phyloP scores from a whole-genome alignment of 2,797 vertebrate species.

The Pagetopsis macropterus region DNA sequence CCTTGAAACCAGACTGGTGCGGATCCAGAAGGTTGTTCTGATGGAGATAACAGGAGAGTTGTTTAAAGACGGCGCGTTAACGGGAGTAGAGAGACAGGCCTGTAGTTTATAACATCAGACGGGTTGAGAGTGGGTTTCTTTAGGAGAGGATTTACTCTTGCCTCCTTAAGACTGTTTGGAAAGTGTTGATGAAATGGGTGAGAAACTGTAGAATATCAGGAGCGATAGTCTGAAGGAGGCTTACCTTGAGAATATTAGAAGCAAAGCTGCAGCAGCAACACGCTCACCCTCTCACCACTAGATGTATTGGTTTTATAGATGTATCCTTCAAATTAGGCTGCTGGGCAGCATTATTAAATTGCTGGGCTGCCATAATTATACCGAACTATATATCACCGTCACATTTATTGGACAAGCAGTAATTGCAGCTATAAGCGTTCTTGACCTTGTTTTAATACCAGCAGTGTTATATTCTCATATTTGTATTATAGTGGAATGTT shows the following conservation, averaged over 20 bases:
- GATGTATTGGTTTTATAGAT: constrained; percentile 21
- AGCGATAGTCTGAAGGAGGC: too few species aligned
- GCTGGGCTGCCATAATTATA: background rate
- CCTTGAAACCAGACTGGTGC: too few species aligned
- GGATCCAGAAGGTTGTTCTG: too few species aligned
- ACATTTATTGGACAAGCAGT: background rate
- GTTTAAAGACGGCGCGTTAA: too few species aligned
- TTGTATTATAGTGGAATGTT: background rate
- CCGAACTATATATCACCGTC: background rate
- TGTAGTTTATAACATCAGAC: too few species aligned
- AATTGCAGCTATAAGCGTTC: background rate
- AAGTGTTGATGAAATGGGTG: too few species aligned
- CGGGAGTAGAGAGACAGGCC: too few species aligned
- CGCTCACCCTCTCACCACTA: background rate
- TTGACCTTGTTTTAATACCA: background rate
- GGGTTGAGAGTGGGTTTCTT: too few species aligned
- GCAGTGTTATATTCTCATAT: background rate
- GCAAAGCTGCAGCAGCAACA: background rate
- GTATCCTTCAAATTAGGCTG: constrained; percentile 2
- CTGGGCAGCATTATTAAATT: background rate
- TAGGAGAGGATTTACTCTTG: too few species aligned
- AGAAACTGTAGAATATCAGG: too few species aligned
- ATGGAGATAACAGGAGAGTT: too few species aligned
- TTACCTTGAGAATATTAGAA: background rate
- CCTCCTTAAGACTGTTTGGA: too few species aligned